Evolutionary conservation across 2,888 invertebrate species (phyloP).

Genomic region (Caradrina kadenii): DNA sequence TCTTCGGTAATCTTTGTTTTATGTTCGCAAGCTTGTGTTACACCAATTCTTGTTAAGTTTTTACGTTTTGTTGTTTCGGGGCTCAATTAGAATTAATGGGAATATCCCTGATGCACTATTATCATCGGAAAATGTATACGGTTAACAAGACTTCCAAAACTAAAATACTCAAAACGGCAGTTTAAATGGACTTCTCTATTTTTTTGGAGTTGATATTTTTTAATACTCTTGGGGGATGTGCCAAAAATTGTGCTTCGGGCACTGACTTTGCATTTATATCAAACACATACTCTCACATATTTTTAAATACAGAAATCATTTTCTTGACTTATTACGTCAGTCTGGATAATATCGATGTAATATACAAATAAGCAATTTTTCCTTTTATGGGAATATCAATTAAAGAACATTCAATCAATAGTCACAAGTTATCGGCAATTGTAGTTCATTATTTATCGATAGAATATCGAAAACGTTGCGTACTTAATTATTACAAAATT

Average conservation of each 20-base stretch:
- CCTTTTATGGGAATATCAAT: background rate
- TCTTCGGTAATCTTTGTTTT: slow-evolving; percentile 62
- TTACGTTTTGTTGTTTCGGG: slow-evolving; percentile 64
- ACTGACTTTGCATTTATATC: slow-evolving; percentile 63
- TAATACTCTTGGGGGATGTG: slow-evolving; percentile 63
- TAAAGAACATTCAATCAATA: slow-evolving; percentile 19
- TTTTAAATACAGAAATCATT: slow-evolving; percentile 32
- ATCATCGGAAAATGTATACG: slow-evolving; percentile 79
- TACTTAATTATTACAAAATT: slow-evolving; percentile 37
- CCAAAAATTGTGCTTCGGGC: slow-evolving; percentile 58
- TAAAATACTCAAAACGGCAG: slow-evolving; percentile 75
- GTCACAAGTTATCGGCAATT: slow-evolving; percentile 16
- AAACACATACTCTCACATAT: slow-evolving; percentile 42
- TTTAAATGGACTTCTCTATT: slow-evolving; percentile 56
- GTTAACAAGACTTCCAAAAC: slow-evolving; percentile 76
- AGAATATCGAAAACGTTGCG: slow-evolving; percentile 21
- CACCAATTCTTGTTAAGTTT: slow-evolving; percentile 67
- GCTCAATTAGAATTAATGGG: slow-evolving; percentile 72
- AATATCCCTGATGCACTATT: slow-evolving; percentile 60
- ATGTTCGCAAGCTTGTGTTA: slow-evolving; percentile 62
- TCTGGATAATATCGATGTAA: slow-evolving; percentile 27
- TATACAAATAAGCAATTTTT: slow-evolving; percentile 2
- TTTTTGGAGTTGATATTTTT: slow-evolving; percentile 59
- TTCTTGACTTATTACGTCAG: background rate
- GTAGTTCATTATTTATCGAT: slow-evolving; percentile 22